Conservation (phyloP, 2,888 invertebrate genomes). For the Tuberolachnus salignus region DNA sequence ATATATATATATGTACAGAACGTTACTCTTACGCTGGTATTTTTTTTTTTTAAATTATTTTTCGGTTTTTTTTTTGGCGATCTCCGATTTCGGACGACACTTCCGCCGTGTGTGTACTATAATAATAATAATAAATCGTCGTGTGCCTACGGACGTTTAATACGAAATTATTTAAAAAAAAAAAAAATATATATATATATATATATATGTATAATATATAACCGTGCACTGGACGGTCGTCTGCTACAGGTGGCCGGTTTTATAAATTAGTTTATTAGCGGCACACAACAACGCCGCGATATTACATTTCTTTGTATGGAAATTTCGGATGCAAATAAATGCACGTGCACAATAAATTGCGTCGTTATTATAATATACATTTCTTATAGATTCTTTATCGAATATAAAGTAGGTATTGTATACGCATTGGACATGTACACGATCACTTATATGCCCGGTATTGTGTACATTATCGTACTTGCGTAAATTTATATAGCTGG, state of each 20-base stretch:
- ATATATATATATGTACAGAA: conserved; percentile 1
- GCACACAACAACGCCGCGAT: not conserved
- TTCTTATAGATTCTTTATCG: conserved; percentile 26
- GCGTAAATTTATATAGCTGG: not conserved
- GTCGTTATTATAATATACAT: conserved; percentile 1
- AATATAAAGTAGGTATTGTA: conserved; percentile 44
- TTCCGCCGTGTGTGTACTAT: no score
- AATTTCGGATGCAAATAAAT: conserved; percentile 27
- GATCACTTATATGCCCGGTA: not conserved
- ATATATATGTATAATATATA: no score
- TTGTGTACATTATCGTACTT: not conserved
- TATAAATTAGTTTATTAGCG: conserved; percentile 12
- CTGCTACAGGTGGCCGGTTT: not conserved
- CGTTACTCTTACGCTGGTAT: not conserved
- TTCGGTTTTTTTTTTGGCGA: no score
- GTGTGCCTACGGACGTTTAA: no score
- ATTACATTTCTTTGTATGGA: conserved; percentile 28
- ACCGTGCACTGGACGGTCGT: no score
- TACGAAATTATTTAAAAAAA: no score
- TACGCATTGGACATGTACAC: not conserved
- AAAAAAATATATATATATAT: no score
- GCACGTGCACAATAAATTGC: conserved; percentile 34
- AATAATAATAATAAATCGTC: no score
- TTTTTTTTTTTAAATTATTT: no score
- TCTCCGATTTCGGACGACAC: no score